Evolutionary conservation across 2,888 invertebrate genomes (phyloP), one percentile per base, ranked within the genome.

Genomic region (Thymelicus lineola): DNA sequence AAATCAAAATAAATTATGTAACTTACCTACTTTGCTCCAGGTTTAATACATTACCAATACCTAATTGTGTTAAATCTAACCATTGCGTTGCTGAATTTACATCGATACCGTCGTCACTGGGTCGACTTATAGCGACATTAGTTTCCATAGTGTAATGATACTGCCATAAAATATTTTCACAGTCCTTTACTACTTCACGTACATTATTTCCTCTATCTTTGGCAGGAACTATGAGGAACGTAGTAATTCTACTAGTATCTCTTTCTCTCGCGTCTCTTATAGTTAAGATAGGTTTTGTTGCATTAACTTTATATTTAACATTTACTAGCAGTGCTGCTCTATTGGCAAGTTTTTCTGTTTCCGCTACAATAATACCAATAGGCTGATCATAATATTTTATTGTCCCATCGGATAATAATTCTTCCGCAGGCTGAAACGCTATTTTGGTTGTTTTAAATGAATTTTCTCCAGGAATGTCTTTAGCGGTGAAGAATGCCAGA

Each of bases 81-180:
- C 91, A 95, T 76, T 96, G 96, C 0, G 95, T 87, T 0, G 95
- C 76, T 0, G 95, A 82, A 73, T 88, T 94, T 1, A 96, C 94
- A 64, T 96, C 95, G 71, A 96, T 85, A 1, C 95, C 96, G 77
- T 96, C 96, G 76, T 97, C 97, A 38, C 88, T 89, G 0, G 97
- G 97, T 46, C 94, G 84, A 12, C 95, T 94, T 0, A 95, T 86
- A 73, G 95, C 94, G 7, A 91, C 87, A 57, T 95, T 94, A 0
- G 95, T 94, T 83, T 97, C 97, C 96, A 97, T 96, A 1, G 95
- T 94, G 75, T 94, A 96, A 80, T 96, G 96, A 78, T 96, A 96
- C 79, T 97, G 97, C 17, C 88, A 81, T 4, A 91, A 95, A 63
- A 94, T 86, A 59, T 92, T 86, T 55, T 94, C 92, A 38, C 80